Percentiles rank a stretch among this genome's conserved stretches.
Evolutionary conservation across 2,888 invertebrate species (phyloP).

Genomic region (Drosophila pegasa): DNA sequence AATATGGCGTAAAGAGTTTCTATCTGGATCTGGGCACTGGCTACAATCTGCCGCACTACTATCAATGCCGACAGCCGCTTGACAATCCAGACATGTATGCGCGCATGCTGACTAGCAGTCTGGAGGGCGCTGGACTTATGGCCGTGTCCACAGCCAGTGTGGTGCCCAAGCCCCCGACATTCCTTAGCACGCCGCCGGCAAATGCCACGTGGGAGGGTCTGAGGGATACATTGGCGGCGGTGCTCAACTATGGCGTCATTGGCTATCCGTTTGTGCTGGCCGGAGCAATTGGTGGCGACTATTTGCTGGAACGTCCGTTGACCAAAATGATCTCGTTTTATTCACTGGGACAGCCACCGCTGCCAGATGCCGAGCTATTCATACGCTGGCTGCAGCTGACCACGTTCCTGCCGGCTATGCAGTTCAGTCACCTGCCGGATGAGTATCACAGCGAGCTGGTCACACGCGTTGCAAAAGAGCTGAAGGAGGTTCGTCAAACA

Average conservation of each 20-base stretch:
- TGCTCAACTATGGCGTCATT: conserved; percentile 93
- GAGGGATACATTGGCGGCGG: conserved; percentile 93
- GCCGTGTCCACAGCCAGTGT: conserved; percentile 94
- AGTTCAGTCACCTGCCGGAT: conserved; percentile 95
- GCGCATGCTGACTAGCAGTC: conserved; percentile 87
- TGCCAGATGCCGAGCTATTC: conserved; percentile 93
- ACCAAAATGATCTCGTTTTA: conserved; percentile 86
- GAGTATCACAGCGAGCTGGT: conserved; percentile 93
- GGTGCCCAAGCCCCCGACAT: conserved; percentile 93
- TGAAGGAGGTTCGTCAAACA: conserved; percentile 90
- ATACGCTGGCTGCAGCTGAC: conserved; percentile 96
- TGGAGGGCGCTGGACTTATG: conserved; percentile 87
- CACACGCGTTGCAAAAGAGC: conserved; percentile 90
- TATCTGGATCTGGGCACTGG: conserved; percentile 93
- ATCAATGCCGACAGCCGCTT: conserved; percentile 90
- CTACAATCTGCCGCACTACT: conserved; percentile 94
- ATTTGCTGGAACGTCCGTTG: conserved; percentile 86
- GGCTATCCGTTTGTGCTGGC: conserved; percentile 97
- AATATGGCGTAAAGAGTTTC: conserved; percentile 93
- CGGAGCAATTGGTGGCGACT: conserved; percentile 97
- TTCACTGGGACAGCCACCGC: conserved; percentile 86
- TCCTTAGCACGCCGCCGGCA: conserved; percentile 93
- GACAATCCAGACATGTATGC: conserved; percentile 94
- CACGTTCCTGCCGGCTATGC: conserved; percentile 95
- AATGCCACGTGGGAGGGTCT: conserved; percentile 95